Conservation (phyloP, 2,888 invertebrate species). For the Mechanitis messenoides region DNA sequence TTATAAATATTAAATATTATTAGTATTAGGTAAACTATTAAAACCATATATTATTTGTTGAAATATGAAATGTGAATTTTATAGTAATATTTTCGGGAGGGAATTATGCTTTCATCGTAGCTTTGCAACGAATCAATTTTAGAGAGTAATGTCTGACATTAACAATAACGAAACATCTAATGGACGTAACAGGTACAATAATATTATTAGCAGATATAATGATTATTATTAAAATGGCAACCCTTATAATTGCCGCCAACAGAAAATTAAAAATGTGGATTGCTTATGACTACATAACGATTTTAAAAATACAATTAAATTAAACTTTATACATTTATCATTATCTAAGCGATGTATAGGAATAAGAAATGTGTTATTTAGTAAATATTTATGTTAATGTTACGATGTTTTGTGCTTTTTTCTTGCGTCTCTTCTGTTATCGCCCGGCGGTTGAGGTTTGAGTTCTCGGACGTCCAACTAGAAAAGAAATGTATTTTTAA, state of each 20-base stretch:
- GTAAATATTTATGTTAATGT: slow-evolving; percentile 35
- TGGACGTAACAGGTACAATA: slow-evolving; percentile 32
- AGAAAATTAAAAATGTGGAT: neutral
- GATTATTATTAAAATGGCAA: slow-evolving; percentile 6
- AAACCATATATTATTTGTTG: too few relatives aligned
- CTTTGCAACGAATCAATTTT: too few relatives aligned
- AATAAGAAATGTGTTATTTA: neutral
- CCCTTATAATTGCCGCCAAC: neutral
- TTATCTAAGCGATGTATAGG: neutral
- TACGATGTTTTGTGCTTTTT: slow-evolving; percentile 84
- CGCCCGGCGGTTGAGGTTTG: slow-evolving; percentile 78
- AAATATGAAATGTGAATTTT: too few relatives aligned
- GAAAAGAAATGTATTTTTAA: slow-evolving; percentile 29
- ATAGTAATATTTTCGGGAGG: too few relatives aligned
- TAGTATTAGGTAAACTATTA: too few relatives aligned
- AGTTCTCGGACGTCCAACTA: slow-evolving; percentile 83
- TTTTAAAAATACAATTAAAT: neutral
- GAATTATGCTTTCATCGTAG: too few relatives aligned
- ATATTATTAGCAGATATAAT: slow-evolving; percentile 12
- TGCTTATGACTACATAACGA: neutral
- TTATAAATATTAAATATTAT: too few relatives aligned
- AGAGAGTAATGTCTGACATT: too few relatives aligned
- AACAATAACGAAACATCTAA: slow-evolving; percentile 20
- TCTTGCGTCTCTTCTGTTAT: slow-evolving; percentile 75
- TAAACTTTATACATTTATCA: neutral